Evolutionary conservation across 2,797 vertebrate species (phyloP), one percentile per base, ranked within the genome.

Genomic region (Rachycentron canadum): DNA sequence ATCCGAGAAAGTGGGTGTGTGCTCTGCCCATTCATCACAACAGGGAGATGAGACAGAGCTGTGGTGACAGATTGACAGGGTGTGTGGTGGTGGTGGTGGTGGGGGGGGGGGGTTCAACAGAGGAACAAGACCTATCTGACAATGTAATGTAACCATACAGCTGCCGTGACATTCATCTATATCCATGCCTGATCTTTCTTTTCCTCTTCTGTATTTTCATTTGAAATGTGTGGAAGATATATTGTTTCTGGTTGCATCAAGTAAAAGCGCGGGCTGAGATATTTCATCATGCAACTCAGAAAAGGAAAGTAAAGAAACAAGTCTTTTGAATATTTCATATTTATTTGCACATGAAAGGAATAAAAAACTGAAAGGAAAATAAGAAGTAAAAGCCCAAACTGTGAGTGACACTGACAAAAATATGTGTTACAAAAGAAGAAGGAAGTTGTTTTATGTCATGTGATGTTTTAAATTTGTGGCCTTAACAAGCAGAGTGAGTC

Each of bases 41-140:
- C 74, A 14, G 53, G 34, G 45, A 77, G 59, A 86, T 3, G 1
- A 75, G 63, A 66, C 40, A 23, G 56, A 60, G 70, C 64, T 55
- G 69, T 56, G 50, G 36, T 81, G 87, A 82, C 68, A 76, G 63
- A 53, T 71, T 62, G 68, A 76, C 71, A 69, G 52, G 17, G n/a
- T 49, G 52, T 16, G 61, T 66, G 38, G 50, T 21, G n/a, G n/a
- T 45, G 50, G 9, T 53, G 60, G 36, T 36, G 49, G 41, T 19
- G 19, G 47, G 28, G 40, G 66, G 21, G 61, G 26, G 28, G 73
- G 73, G n/a, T n/a, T 85, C 67, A 75, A 49, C 65, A 26, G 34
- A 73, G n/a, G 49, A 45, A 12, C 21, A 49, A 19, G 56, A 55
- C 59, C 36, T 41, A 57, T 67, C 52, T 68, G 59, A 84, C 53